Base-by-base conservation (phyloP, 2,888 invertebrate genomes). In the Melanostoma scalare region DNA sequence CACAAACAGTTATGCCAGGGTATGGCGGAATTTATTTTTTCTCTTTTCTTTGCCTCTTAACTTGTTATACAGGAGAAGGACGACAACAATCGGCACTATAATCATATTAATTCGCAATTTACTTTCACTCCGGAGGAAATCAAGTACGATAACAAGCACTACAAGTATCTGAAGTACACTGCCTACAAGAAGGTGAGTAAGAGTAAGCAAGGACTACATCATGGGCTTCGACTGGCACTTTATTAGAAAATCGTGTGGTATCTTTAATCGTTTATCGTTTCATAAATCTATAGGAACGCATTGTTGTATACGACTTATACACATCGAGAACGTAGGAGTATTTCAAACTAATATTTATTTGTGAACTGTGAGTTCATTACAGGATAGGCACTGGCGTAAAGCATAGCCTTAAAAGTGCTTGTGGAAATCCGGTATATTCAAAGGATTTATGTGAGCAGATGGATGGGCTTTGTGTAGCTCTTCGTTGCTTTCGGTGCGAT, bases 61-160 rank as follows among this genome's bases (percentile, higher is more conserved):
- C 35, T 61, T 48, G 20, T 60, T 48, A 38, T 30, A 20, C 1
- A 89, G 90, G 90, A 89, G 86, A 89, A 91, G 88, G 90, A 91
- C 86, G 91, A 91, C 86, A 91, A 91, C 87, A 91, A 91, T 89
- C 89, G 90, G 52, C 91, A 91, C 86, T 90, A 89, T 81, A 91
- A 91, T 89, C 91, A 91, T 86, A 91, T 91, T 87, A 91, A 90
- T 88, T 92, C 93, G 78, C 92, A 92, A 88, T 94, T 94, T 89
- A 94, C 94, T 56, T 94, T 95, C 88, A 95, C 94, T 30, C 95
- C 95, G 2, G 94, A 95, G 89, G 95, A 95, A 90, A 94, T 95
- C 90, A 95, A 95, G 91, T 95, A 95, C 88, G 95, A 95, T 88
- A 95, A 95, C 92, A 95, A 95, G 90, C 95, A 95, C 90, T 95